Conservation (phyloP, 2,888 invertebrate species). For the Drosophila paucipuncta region DNA sequence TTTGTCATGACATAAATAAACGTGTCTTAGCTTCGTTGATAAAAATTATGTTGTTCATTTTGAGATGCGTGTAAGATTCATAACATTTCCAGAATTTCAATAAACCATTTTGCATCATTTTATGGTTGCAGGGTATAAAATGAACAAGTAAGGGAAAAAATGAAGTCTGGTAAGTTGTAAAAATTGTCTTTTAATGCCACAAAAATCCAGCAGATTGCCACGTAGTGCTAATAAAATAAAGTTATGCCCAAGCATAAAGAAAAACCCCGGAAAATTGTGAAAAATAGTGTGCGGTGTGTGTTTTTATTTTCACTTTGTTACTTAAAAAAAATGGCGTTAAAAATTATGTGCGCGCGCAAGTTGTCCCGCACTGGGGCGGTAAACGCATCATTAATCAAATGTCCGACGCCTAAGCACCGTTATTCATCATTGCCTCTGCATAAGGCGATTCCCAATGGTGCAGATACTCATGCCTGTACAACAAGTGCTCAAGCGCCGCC, state of each 20-base stretch:
- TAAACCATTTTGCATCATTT: neutral
- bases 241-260: slow-evolving; percentile 77
- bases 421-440: slow-evolving; percentile 78
- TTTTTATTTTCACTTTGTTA: slow-evolving; percentile 34
- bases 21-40: neutral
- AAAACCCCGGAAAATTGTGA: slow-evolving; percentile 63
- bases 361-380: slow-evolving; percentile 56
- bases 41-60: neutral
- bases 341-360: slow-evolving; percentile 74
- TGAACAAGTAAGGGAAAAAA: slow-evolving; percentile 57
- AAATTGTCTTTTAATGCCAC: slow-evolving; percentile 81
- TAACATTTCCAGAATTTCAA: neutral
- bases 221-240: slow-evolving; percentile 82
- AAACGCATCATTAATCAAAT: slow-evolving; percentile 82
- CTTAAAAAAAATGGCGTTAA: slow-evolving; percentile 64
- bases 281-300: slow-evolving; percentile 67
- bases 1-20: neutral
- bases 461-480: slow-evolving; percentile 4
- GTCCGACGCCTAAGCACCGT: slow-evolving; percentile 80
- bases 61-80: neutral
- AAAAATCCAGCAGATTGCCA: slow-evolving; percentile 82
- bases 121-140: slow-evolving; percentile 24
- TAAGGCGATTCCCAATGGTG: slow-evolving; percentile 44
- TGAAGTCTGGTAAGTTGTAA: slow-evolving; percentile 76
- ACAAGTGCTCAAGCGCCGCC: slow-evolving; percentile 44